Evolutionary conservation across 2,113 vertebrate species (phyloP), one percentile per base, ranked within the genome.

Genomic region (Strigops habroptila): DNA sequence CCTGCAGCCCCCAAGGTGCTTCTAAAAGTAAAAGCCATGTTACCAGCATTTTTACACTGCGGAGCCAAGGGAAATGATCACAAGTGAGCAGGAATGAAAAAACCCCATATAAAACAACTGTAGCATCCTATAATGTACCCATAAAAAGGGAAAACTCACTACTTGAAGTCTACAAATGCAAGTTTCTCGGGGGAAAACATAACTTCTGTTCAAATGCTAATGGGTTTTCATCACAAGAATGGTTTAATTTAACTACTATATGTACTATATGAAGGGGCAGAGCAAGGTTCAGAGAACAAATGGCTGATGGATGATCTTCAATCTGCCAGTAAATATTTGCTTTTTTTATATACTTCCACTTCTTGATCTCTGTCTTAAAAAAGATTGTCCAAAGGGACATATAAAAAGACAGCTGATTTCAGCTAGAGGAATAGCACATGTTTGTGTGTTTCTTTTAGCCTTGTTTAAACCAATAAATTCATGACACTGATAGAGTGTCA

Each of bases 281-380:
- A 83, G 53, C 55, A 74, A 88, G 80, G 92, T 91, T 93, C 91
- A 94, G 76, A 31, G 91, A 90, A 77, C 70, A 95, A 97, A 77
- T 17, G 68, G 59, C 86, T 91, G 89, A 81, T 81, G 87, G 96
- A 39, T 3, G 4, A 62, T 69, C 76, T 93, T 84, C 90, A 92
- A 33, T 70, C 73, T 87, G 57, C 70, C 86, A 43, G 48, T n/a
- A 90, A 86, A 88, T 88, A 67, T 95, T 92, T 86, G 71, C 46
- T 46, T 86, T 63, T 79, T 90, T 13, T 19, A 86, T 70, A n/a
- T 68, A 60, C 55, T 78, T 73, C 84, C 41, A 52, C 30, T 86
- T 71, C 92, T 86, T 95, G 90, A 87, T 93, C 88, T 91, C 70
- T 82, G 76, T 12, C 85, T 90, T 63, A 15, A 92, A 69, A 69